phyloP scores from a whole-genome alignment of 1,140 invertebrate species.

The Dolichoris vasculosae region DNA sequence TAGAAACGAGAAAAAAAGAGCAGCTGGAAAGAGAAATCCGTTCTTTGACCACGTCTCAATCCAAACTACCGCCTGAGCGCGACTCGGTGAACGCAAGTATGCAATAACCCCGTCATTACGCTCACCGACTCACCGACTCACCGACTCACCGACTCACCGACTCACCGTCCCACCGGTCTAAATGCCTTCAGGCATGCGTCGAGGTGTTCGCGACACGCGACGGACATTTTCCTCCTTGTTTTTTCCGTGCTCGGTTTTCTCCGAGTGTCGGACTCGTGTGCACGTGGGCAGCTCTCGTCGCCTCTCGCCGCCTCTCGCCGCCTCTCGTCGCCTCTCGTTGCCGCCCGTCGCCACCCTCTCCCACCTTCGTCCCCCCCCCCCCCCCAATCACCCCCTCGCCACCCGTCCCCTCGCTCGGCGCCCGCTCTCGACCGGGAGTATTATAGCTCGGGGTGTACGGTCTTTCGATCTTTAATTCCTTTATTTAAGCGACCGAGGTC shows the following conservation, averaged over 20 bases:
- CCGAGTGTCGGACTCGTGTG: neutral
- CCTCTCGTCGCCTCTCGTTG: neutral
- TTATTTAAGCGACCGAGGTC: neutral
- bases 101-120: slow-evolving; percentile 19
- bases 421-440: neutral
- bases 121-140: too few species aligned
- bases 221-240: neutral
- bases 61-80: neutral
- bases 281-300: neutral
- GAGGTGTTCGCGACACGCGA: slow-evolving; percentile 28
- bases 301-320: neutral
- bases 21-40: neutral
- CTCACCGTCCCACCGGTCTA: too few species aligned
- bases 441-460: neutral
- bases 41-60: neutral
- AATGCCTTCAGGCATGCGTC: neutral
- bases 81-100: neutral
- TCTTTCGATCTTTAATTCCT: slow-evolving; percentile 32
- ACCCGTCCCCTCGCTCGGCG: neutral
- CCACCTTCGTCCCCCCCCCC: too few species aligned
- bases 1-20: neutral
- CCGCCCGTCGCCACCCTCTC: too few species aligned
- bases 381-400: neutral
- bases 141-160: too few species aligned
- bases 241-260: neutral